phyloP scores from a whole-genome alignment of 1,140 invertebrate species.

The Acromyrmex heyeri region DNA sequence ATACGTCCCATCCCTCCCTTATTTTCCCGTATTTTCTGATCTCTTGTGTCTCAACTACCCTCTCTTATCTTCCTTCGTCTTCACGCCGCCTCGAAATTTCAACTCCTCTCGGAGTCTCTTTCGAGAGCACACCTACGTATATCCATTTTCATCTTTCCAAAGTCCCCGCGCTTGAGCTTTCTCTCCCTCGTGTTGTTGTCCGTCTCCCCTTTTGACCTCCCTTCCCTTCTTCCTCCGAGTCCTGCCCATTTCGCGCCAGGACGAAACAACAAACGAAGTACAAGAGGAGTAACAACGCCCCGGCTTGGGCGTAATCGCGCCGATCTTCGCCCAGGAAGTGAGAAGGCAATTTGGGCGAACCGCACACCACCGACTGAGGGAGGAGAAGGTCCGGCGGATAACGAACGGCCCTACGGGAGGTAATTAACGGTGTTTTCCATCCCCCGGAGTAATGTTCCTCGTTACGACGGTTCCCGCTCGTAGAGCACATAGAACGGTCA shows the following conservation, averaged over 20 bases:
- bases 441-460: constrained; percentile 84
- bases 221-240: background rate
- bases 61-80: background rate
- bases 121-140: constrained; percentile 27
- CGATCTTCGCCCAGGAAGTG: constrained; percentile 83
- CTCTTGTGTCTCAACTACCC: constrained; percentile 59
- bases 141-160: constrained; percentile 64
- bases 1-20: background rate
- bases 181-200: constrained; percentile 19
- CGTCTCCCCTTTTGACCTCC: background rate
- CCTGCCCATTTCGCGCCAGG: constrained; percentile 43
- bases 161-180: constrained; percentile 57
- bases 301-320: constrained; percentile 77
- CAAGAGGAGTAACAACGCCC: constrained; percentile 47
- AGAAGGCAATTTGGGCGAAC: constrained; percentile 85
- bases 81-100: constrained; percentile 37
- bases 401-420: constrained; percentile 81
- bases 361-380: constrained; percentile 70
- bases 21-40: constrained; percentile 54
- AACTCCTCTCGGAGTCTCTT: constrained; percentile 61
- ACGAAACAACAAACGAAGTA: constrained; percentile 80
- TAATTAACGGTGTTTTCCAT: constrained; percentile 86
- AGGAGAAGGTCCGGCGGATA: constrained; percentile 80
- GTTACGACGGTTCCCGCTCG: constrained; percentile 81
- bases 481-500: constrained; percentile 56